These are phyloP conservation scores for Epirrita christyi DNA, from an alignment of 2,888 invertebrate species.

Conservation along the genomic window DNA sequence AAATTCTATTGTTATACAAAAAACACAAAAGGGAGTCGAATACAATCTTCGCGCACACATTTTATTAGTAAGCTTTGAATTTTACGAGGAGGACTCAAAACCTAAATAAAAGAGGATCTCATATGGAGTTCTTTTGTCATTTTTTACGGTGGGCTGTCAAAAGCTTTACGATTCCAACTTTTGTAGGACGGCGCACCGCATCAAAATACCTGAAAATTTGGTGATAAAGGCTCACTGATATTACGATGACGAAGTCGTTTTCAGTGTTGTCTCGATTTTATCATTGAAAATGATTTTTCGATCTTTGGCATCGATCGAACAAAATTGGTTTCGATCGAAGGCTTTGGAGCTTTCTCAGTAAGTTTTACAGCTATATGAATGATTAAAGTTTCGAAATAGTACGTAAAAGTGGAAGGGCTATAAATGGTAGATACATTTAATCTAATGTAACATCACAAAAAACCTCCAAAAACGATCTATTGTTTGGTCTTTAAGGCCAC, in stretches of 20 bases:
- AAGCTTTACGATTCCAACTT: slow-evolving; percentile 74
- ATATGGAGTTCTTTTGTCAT: slow-evolving; percentile 73
- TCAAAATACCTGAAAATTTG: slow-evolving; percentile 43
- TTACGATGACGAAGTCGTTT: slow-evolving; percentile 4
- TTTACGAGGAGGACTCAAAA: slow-evolving; percentile 73
- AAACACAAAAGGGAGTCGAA: slow-evolving; percentile 52
- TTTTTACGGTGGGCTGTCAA: slow-evolving; percentile 77
- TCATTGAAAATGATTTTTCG: background rate
- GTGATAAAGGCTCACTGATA: slow-evolving; percentile 8
- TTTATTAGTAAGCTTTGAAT: slow-evolving; percentile 69
- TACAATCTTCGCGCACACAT: slow-evolving; percentile 64
- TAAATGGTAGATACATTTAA: too few relatives aligned
- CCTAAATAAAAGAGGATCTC: slow-evolving; percentile 75
- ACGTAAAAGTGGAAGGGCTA: too few relatives aligned
- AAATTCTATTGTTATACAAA: slow-evolving; percentile 59
- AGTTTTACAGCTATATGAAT: too few relatives aligned
- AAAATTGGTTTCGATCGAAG: too few relatives aligned
- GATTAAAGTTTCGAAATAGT: too few relatives aligned
- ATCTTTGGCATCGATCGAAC: too few relatives aligned
- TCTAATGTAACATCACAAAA: too few relatives aligned
- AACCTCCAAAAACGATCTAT: too few relatives aligned
- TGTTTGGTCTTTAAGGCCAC: too few relatives aligned
- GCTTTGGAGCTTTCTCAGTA: too few relatives aligned
- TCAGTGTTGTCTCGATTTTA: background rate
- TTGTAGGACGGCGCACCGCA: slow-evolving; percentile 45